Percentiles rank a stretch among this genome's conserved stretches.
These are phyloP conservation scores for Chymomyza procnemis DNA, from an alignment of 2,888 invertebrate genomes.

Conservation along the genomic window DNA sequence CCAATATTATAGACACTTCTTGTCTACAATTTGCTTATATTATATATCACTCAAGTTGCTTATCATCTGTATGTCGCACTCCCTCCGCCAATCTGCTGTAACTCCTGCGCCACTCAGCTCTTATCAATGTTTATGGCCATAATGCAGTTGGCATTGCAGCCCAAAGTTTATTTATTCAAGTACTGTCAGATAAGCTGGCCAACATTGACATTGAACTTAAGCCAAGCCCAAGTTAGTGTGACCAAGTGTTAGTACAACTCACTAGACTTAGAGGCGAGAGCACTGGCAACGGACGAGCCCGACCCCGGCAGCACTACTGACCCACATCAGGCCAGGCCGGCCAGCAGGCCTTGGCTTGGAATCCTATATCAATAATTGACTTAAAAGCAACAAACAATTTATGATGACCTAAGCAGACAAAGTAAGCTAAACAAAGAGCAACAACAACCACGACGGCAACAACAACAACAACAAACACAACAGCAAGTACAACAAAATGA, in stretches of 20 bases:
- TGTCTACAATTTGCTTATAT: slow-evolving; percentile 56
- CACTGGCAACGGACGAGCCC: neutral
- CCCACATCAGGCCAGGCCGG: slow-evolving; percentile 9
- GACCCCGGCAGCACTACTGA: slow-evolving; percentile 14
- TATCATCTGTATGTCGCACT: slow-evolving; percentile 16
- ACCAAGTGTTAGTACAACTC: neutral
- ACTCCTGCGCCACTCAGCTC: neutral
- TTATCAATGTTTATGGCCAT: slow-evolving; percentile 44
- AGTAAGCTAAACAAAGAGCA: slow-evolving; percentile 38
- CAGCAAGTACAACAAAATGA: slow-evolving; percentile 8
- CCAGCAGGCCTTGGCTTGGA: slow-evolving; percentile 4
- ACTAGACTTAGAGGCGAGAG: slow-evolving; percentile 38
- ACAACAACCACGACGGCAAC: too few relatives aligned
- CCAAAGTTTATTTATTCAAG: slow-evolving; percentile 4
- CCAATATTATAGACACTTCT: neutral
- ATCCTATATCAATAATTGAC: slow-evolving; percentile 64
- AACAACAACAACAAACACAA: slow-evolving; percentile 4
- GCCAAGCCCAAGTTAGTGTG: slow-evolving; percentile 15
- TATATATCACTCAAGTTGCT: slow-evolving; percentile 12
- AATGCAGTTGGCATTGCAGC: slow-evolving; percentile 53
- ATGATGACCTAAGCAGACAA: slow-evolving; percentile 68
- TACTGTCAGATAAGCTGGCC: neutral
- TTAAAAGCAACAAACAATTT: slow-evolving; percentile 73
- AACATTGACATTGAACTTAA: slow-evolving; percentile 63
- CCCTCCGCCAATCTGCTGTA: too few relatives aligned